Evolutionary conservation across 2,113 vertebrate genomes (phyloP).

Genomic region (Sarotherodon lohbergeri): DNA sequence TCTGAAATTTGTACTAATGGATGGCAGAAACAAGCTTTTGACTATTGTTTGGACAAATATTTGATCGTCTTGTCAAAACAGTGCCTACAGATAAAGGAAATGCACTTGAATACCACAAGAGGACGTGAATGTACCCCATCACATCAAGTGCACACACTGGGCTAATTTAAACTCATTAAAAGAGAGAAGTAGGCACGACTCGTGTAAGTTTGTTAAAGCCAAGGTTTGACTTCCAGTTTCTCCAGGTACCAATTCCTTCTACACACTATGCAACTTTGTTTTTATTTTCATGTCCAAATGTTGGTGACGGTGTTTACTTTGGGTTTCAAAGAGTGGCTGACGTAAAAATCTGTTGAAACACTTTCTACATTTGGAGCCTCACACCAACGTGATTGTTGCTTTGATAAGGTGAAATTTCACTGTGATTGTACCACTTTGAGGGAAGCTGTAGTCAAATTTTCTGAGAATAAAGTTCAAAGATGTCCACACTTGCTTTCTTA

Average conservation of each 20-base stretch:
- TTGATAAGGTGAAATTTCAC: background rate
- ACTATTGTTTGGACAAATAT: background rate
- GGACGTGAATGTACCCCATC: background rate
- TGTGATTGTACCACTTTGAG: background rate
- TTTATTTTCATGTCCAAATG: background rate
- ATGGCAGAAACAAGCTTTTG: background rate
- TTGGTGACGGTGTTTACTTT: background rate
- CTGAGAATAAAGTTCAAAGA: background rate
- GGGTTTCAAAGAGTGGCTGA: background rate
- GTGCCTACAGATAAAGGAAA: background rate
- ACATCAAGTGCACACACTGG: background rate
- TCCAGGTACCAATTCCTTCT: background rate
- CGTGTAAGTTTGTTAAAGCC: background rate
- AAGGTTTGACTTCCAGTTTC: background rate
- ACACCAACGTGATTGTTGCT: background rate
- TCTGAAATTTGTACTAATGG: background rate
- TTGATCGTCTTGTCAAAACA: background rate
- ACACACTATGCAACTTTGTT: background rate
- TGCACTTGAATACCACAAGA: background rate
- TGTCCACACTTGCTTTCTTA: background rate
- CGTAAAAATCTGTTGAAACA: background rate
- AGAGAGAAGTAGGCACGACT: background rate
- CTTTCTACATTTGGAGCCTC: background rate
- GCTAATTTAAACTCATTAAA: background rate
- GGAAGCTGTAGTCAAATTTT: background rate